A percentile compares a stretch with the other conserved stretches of the same genome.
phyloP scores from a whole-genome alignment of 2,113 vertebrate species.

The Pterophyllum scalare region DNA sequence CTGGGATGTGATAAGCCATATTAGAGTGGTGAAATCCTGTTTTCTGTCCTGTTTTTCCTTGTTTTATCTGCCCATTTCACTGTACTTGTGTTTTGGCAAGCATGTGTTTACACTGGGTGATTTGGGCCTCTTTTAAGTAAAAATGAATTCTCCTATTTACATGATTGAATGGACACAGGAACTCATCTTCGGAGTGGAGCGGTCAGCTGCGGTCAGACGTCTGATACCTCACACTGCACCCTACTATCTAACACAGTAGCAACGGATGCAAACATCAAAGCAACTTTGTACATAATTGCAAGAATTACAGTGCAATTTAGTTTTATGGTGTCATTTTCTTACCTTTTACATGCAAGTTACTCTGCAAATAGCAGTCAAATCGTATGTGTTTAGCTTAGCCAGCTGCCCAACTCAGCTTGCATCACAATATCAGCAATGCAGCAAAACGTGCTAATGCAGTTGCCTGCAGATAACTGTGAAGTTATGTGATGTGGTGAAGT shows the following conservation, averaged over 20 bases:
- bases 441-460: neutral
- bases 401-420: neutral
- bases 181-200: neutral
- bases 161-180: neutral
- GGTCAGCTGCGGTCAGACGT: neutral
- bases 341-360: neutral
- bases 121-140: neutral
- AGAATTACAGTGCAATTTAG: neutral
- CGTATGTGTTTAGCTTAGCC: neutral
- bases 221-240: slow-evolving; percentile 29
- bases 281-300: neutral
- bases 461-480: neutral
- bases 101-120: neutral
- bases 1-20: slow-evolving; percentile 55
- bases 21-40: slow-evolving; percentile 22
- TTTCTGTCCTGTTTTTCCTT: slow-evolving; percentile 6
- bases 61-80: slow-evolving; percentile 13
- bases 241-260: neutral
- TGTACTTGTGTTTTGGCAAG: slow-evolving; percentile 10
- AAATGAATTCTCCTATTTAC: neutral
- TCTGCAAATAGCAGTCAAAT: neutral
- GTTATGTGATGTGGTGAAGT: slow-evolving; percentile 4
- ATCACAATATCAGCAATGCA: neutral
- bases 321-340: neutral
- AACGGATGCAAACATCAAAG: neutral